Base-by-base conservation (phyloP, 2,797 vertebrate genomes). In the Lepilemur ruficaudatus region DNA sequence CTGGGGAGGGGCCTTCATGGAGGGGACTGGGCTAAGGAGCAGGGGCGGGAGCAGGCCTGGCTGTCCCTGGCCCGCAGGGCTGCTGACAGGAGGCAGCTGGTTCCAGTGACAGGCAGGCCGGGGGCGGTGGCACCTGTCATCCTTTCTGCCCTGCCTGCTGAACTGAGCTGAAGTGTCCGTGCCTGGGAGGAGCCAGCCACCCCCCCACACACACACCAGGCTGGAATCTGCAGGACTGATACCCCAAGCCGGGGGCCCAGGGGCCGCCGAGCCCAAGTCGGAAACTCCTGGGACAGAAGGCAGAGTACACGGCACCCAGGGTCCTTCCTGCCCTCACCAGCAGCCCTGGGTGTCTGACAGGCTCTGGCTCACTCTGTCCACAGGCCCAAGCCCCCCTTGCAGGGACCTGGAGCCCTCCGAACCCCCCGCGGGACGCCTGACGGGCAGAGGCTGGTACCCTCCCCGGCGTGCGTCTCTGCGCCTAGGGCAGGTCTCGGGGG, bases 31-130 rank as follows among this genome's bases (percentile, higher is more conserved):
- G 79, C 30, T 10, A 30, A 73, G n/a, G 69, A 63, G 13, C 43
- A 0, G 50, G 70, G 43, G 76, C 70, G 52, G 0, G 1, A 2
- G 38, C 46, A 0, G 38, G 57, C 61, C 91, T 43, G 52, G 46
- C 89, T 52, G 79, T 46, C 82, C 82, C 52, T 3, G 38, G 23
- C 67, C 32, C 15, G 88, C 41, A 20, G 30, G 72, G 63, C 38
- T 41, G 87, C 57, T 96, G 96, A 89, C 83, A 52, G 95, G 91
- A 79, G 70, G 86, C 96, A 89, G 95, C 79, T 55, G 80, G 91
- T 6, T 95, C 84, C 94, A 35, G 67, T 17, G 90, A 76, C 75
- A 75, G 94, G 92, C 41, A 0, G 81, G 17, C n/a, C 8, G 13
- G 87, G 70, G 96, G 84, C 1, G 0, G 61, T 2, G 59, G 81